These are phyloP conservation scores for Hephaestus fuliginosus DNA, from an alignment of 2,797 vertebrate genomes.

Conservation along the genomic window DNA sequence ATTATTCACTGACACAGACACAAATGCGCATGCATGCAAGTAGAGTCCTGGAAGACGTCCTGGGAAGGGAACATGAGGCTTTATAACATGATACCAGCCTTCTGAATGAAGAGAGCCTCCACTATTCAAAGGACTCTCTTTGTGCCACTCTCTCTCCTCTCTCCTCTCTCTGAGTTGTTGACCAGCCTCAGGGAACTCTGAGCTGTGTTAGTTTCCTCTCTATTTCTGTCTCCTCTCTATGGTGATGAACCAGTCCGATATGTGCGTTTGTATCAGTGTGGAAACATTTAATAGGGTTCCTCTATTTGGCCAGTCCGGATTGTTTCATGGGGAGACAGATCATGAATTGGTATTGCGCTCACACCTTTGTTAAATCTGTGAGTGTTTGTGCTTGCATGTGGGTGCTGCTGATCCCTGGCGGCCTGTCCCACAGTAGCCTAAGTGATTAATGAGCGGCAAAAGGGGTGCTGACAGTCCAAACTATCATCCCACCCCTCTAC, in stretches of 20 bases:
- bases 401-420: constrained; percentile 24
- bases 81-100: constrained; percentile 56
- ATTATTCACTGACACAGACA: constrained; percentile 2
- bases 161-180: constrained; percentile 45
- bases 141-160: constrained; percentile 40
- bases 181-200: constrained; percentile 60
- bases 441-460: constrained; percentile 77
- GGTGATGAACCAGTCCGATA: constrained; percentile 45
- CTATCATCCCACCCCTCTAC: constrained; percentile 36
- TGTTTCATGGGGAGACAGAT: constrained; percentile 30
- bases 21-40: constrained; percentile 5
- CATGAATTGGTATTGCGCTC: constrained; percentile 25
- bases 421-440: constrained; percentile 60
- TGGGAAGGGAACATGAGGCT: constrained; percentile 34
- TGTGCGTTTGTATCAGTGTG: constrained; percentile 29
- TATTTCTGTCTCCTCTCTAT: constrained; percentile 57
- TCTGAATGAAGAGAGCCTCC: constrained; percentile 57
- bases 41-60: constrained; percentile 40
- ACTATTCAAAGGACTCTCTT: constrained; percentile 63
- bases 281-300: constrained; percentile 55
- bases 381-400: neutral
- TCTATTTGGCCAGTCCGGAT: constrained; percentile 40
- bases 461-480: constrained; percentile 68
- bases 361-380: constrained; percentile 40
- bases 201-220: constrained; percentile 45